phyloP scores from a whole-genome alignment of 2,888 invertebrate species.

The Nephrotoma flavescens region DNA sequence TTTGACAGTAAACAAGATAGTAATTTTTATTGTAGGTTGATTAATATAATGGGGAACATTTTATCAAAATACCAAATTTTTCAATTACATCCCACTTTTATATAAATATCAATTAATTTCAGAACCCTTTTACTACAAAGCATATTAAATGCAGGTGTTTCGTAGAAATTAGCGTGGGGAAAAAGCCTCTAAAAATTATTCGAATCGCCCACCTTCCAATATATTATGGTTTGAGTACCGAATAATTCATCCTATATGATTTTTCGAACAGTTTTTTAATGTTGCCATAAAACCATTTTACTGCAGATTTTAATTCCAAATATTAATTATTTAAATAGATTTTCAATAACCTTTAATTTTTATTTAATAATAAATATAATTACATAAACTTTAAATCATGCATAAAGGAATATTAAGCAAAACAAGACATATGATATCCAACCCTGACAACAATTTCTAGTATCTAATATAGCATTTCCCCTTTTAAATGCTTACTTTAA shows the following conservation, averaged over 20 bases:
- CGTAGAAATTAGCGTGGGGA: no score
- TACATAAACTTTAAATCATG: not conserved
- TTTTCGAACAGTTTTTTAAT: not conserved
- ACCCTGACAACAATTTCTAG: not conserved
- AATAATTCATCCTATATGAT: not conserved
- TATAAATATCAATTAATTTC: no score
- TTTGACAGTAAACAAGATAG: not conserved
- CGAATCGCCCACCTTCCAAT: not conserved
- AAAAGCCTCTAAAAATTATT: not conserved
- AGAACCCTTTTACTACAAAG: no score
- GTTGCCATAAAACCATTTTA: not conserved
- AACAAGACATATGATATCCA: not conserved
- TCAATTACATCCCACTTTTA: no score
- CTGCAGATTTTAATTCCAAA: not conserved
- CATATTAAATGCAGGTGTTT: no score
- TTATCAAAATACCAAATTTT: no score
- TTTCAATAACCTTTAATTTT: not conserved
- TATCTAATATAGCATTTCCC: not conserved
- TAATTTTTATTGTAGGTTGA: no score
- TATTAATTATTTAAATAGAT: not conserved
- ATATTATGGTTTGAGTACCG: not conserved
- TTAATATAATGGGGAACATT: no score
- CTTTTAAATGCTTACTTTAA: not conserved
- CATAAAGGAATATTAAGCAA: not conserved
- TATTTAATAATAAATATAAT: not conserved